A percentile compares a stretch with the other conserved stretches of the same genome.
Evolutionary conservation across 1,140 invertebrate species (phyloP).

Genomic region (Chelonus insularis): DNA sequence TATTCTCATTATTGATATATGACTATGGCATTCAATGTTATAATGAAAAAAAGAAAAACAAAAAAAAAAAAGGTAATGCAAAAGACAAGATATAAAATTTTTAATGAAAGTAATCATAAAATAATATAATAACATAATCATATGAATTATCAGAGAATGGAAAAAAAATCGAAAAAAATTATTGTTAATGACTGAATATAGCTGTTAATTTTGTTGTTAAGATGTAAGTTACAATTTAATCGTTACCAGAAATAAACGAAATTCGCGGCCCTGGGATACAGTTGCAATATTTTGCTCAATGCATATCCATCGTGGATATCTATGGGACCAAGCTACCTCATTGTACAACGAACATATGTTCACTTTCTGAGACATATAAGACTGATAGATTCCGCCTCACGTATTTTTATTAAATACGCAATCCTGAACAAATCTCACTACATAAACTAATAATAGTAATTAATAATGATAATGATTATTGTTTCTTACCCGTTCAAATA

Average conservation of each 20-base stretch:
- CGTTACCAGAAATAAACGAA: slow-evolving; percentile 21
- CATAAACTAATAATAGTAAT: neutral
- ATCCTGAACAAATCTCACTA: neutral
- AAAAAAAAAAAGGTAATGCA: too few species aligned
- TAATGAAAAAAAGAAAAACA: too few species aligned
- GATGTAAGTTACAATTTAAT: neutral
- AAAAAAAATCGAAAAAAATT: neutral
- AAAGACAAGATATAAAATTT: too few species aligned
- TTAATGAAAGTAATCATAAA: too few species aligned
- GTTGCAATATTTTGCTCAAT: slow-evolving; percentile 50
- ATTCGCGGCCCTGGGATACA: slow-evolving; percentile 44
- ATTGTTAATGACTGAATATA: slow-evolving; percentile 32
- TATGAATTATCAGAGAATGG: too few species aligned
- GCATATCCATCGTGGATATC: slow-evolving; percentile 26
- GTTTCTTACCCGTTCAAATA: neutral
- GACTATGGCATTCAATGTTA: too few species aligned
- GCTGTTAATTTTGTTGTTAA: slow-evolving; percentile 3
- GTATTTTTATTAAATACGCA: neutral
- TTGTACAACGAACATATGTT: slow-evolving; percentile 20
- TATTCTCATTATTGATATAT: too few species aligned
- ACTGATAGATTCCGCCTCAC: slow-evolving; percentile 12
- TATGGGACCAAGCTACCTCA: slow-evolving; percentile 31
- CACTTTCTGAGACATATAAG: slow-evolving; percentile 13
- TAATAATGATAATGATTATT: neutral
- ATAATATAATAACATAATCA: too few species aligned